A percentile compares a stretch with the other conserved stretches of the same genome.
Conservation (phyloP, 2,113 vertebrate species). For the Rhinolophus ferrumequinum region DNA sequence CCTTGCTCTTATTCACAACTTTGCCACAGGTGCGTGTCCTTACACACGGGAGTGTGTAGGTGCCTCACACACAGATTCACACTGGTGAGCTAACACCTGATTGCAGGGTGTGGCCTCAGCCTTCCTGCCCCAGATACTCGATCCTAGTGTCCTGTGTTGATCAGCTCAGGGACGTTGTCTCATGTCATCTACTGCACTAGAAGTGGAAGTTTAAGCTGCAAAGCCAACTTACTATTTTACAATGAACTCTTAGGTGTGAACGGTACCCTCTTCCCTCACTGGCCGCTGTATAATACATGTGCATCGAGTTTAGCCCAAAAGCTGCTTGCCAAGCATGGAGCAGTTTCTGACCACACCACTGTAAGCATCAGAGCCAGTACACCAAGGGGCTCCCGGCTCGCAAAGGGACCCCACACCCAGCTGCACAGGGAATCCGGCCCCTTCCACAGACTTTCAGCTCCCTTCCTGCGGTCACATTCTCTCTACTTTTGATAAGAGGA, state of each 20-base stretch:
- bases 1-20: neutral
- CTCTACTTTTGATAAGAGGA: neutral
- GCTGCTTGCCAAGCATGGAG: neutral
- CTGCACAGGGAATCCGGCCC: neutral
- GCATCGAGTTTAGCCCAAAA: neutral
- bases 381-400: neutral
- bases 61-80: neutral
- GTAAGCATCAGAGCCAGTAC: accelerated
- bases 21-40: too few relatives aligned
- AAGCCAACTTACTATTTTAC: neutral
- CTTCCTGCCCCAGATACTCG: neutral
- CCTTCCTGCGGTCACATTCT: neutral
- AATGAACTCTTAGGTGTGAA: too few relatives aligned
- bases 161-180: neutral
- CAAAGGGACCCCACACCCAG: too few relatives aligned
- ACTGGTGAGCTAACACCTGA: accelerated
- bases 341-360: neutral
- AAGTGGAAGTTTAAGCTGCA: neutral
- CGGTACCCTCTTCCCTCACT: neutral
- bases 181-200: neutral
- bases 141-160: neutral
- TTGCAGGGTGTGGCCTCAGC: neutral
- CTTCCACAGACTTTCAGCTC: neutral
- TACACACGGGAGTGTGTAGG: neutral
- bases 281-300: neutral